Evolutionary conservation across 1,140 invertebrate species (phyloP).

Genomic region (Trichonephila inaurata): DNA sequence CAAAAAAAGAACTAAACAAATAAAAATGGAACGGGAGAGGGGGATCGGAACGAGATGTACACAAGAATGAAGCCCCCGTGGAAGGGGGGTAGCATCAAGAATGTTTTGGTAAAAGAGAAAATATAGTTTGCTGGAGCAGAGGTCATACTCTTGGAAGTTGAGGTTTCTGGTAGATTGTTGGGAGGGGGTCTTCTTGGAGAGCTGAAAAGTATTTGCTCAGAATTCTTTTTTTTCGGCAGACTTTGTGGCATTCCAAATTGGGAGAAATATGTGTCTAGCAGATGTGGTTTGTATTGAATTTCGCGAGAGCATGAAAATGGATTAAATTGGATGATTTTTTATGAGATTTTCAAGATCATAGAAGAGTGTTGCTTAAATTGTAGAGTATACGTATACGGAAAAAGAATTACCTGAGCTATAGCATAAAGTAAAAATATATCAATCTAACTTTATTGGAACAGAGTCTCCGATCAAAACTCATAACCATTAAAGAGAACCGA

Average conservation of each 20-base stretch:
- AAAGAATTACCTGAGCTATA: no score
- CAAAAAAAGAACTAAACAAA: not conserved
- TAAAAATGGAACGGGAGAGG: not conserved
- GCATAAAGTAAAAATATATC: no score
- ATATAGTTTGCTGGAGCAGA: conserved; percentile 35
- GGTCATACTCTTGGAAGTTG: conserved; percentile 14
- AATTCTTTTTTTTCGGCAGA: not conserved
- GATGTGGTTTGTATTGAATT: not conserved
- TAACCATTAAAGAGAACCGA: no score
- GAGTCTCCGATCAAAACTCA: no score
- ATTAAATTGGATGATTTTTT: not conserved
- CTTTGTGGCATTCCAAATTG: not conserved
- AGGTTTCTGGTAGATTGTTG: not conserved
- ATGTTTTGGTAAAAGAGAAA: conserved; percentile 39
- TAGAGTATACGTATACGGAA: no score
- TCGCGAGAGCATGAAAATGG: not conserved
- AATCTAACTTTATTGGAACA: no score
- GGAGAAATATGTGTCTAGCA: not conserved
- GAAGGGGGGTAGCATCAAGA: not conserved
- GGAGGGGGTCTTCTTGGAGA: not conserved
- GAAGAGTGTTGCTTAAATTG: no score
- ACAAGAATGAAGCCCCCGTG: not conserved
- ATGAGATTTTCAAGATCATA: no score
- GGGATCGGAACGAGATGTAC: not conserved
- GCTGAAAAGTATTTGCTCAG: not conserved